Conservation (phyloP, 2,888 invertebrate species). For the Hesperia comma region DNA sequence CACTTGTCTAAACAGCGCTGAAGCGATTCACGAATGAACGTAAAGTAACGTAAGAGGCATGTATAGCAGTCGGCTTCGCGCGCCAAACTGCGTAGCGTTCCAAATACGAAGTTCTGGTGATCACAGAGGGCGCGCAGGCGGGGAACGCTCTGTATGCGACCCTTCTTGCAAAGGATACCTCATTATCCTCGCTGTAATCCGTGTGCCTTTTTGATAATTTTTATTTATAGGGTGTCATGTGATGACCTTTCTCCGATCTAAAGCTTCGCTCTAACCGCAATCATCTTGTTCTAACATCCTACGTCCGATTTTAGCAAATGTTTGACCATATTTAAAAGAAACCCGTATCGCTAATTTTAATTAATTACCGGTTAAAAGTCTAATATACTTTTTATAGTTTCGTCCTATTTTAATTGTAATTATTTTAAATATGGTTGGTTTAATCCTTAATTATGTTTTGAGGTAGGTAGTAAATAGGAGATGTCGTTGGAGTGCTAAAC, state of each 20-base stretch:
- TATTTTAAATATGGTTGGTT: too few relatives aligned
- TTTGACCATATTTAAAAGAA: too few relatives aligned
- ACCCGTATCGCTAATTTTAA: too few relatives aligned
- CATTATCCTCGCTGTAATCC: slow-evolving; percentile 82
- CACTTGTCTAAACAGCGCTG: slow-evolving; percentile 79
- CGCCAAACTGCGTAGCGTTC: slow-evolving; percentile 75
- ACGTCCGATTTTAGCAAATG: too few relatives aligned
- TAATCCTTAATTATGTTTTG: too few relatives aligned
- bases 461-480: neutral
- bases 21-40: slow-evolving; percentile 63
- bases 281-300: neutral
- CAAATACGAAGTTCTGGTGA: slow-evolving; percentile 67
- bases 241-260: slow-evolving; percentile 60
- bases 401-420: too few relatives aligned
- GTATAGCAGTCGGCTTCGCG: slow-evolving; percentile 64
- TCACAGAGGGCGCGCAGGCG: slow-evolving; percentile 62
- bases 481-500: slow-evolving; percentile 10
- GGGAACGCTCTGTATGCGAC: slow-evolving; percentile 50
- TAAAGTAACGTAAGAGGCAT: slow-evolving; percentile 55
- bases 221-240: slow-evolving; percentile 68
- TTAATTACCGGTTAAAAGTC: too few relatives aligned
- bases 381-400: too few relatives aligned
- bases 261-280: neutral
- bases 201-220: slow-evolving; percentile 78
- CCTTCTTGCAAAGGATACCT: slow-evolving; percentile 77